A percentile compares a stretch with the other conserved stretches of the same genome.
phyloP scores from a whole-genome alignment of 2,113 vertebrate species.

The Pseudorectes ferrugineus region DNA sequence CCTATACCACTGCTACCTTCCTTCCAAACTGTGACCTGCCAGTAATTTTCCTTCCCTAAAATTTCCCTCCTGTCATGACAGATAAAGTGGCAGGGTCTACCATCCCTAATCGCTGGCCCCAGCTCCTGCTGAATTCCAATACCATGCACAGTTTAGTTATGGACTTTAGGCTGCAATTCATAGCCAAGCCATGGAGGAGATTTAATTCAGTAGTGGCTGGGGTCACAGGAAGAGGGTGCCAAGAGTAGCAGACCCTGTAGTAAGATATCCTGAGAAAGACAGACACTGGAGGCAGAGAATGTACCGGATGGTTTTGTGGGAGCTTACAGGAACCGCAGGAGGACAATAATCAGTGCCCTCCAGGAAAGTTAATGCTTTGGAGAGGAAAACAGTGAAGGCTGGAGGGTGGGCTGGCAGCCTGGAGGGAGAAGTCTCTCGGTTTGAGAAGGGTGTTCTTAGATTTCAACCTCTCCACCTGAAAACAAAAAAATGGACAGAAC shows the following conservation, averaged over 20 bases:
- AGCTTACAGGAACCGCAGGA: background rate
- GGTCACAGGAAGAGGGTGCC: slow-evolving; percentile 44
- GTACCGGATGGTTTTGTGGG: background rate
- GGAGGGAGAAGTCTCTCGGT: background rate
- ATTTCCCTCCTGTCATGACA: slow-evolving; percentile 51
- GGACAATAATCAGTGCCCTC: background rate
- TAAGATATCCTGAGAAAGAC: slow-evolving; percentile 44
- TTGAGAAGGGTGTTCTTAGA: background rate
- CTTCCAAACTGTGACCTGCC: slow-evolving; percentile 43
- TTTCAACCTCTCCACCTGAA: background rate
- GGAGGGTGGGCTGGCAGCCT: background rate
- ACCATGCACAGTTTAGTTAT: slow-evolving; percentile 43
- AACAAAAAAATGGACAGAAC: background rate
- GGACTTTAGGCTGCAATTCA: slow-evolving; percentile 35
- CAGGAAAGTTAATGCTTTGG: background rate
- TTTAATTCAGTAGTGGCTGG: slow-evolving; percentile 24
- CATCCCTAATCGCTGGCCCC: slow-evolving; percentile 50
- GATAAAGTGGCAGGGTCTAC: slow-evolving; percentile 60
- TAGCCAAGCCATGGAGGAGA: slow-evolving; percentile 17
- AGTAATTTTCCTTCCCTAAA: slow-evolving; percentile 36
- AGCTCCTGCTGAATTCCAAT: slow-evolving; percentile 40
- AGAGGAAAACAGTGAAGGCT: background rate
- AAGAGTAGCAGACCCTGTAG: slow-evolving; percentile 44
- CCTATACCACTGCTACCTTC: background rate
- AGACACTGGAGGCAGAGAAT: slow-evolving; percentile 5